A percentile compares a stretch with the other conserved stretches of the same genome.
Evolutionary conservation across 2,888 invertebrate genomes (phyloP).

Genomic region (Odontomyia ornata): DNA sequence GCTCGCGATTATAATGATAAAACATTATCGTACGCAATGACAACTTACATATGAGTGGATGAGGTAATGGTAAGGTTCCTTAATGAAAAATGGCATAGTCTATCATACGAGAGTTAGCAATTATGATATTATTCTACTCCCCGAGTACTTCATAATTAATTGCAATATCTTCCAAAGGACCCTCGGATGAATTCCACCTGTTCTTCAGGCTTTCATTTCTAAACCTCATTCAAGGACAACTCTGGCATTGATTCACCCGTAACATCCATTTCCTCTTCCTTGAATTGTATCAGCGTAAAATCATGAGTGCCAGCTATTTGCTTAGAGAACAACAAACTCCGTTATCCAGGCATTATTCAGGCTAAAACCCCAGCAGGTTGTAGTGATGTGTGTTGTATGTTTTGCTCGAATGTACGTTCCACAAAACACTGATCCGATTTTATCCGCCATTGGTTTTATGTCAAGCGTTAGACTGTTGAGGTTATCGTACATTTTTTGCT

Average conservation of each 20-base stretch:
- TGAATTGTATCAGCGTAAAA: neutral
- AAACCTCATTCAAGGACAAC: neutral
- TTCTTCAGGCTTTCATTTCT: neutral
- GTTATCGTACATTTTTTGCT: conserved; percentile 26
- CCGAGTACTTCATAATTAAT: too few relatives aligned
- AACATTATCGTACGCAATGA: too few relatives aligned
- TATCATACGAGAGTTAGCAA: too few relatives aligned
- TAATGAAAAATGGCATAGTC: too few relatives aligned
- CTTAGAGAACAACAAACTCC: conserved; percentile 24
- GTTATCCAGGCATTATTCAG: conserved; percentile 23
- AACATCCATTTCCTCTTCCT: neutral
- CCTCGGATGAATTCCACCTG: too few relatives aligned
- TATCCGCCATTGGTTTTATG: conserved; percentile 45
- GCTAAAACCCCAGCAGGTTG: conserved; percentile 25
- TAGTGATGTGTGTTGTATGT: conserved; percentile 21
- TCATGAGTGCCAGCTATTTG: conserved; percentile 6
- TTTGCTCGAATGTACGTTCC: neutral
- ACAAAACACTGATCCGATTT: conserved; percentile 45
- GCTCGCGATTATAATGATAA: too few relatives aligned
- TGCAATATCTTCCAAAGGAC: too few relatives aligned
- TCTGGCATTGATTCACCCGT: neutral
- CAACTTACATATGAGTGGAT: too few relatives aligned
- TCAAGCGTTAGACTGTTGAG: conserved; percentile 42
- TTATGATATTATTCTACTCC: too few relatives aligned
- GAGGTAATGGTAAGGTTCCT: too few relatives aligned